These are phyloP conservation scores for Platichthys flesus DNA, from an alignment of 2,113 vertebrate species.

Conservation along the genomic window DNA sequence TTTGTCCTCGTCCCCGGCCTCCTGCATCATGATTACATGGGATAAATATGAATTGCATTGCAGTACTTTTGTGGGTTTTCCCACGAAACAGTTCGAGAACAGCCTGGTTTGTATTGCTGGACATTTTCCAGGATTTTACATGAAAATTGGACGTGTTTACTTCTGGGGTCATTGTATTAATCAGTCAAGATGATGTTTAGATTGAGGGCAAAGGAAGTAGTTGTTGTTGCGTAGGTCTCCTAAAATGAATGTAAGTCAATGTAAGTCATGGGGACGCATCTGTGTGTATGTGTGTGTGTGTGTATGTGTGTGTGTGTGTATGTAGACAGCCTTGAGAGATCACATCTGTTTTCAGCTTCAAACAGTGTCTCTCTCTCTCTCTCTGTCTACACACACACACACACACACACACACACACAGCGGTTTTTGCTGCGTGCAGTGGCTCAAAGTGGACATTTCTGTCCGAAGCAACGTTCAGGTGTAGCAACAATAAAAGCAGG, in stretches of 20 bases:
- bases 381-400: constrained; percentile 6
- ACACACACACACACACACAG: constrained; percentile 1
- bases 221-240: neutral
- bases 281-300: constrained; percentile 44
- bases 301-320: constrained; percentile 23
- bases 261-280: neutral
- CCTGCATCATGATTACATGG: too few relatives aligned
- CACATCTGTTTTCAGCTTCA: constrained; percentile 52
- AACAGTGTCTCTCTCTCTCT: constrained; percentile 17
- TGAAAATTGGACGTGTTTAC: too few relatives aligned
- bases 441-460: constrained; percentile 5
- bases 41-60: too few relatives aligned
- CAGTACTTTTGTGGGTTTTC: too few relatives aligned
- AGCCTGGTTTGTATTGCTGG: too few relatives aligned
- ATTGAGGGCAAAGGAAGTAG: neutral
- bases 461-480: constrained; percentile 32
- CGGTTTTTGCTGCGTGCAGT: constrained; percentile 4
- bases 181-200: too few relatives aligned
- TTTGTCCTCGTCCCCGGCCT: too few relatives aligned
- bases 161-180: too few relatives aligned
- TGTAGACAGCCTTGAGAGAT: constrained; percentile 64
- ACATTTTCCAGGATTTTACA: too few relatives aligned
- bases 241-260: neutral
- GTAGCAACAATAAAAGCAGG: constrained; percentile 47
- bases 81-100: too few relatives aligned